Evolutionary conservation across 2,888 invertebrate genomes (phyloP), one percentile per base, ranked within the genome.

Genomic region (Cyrtodaria siliqua): DNA sequence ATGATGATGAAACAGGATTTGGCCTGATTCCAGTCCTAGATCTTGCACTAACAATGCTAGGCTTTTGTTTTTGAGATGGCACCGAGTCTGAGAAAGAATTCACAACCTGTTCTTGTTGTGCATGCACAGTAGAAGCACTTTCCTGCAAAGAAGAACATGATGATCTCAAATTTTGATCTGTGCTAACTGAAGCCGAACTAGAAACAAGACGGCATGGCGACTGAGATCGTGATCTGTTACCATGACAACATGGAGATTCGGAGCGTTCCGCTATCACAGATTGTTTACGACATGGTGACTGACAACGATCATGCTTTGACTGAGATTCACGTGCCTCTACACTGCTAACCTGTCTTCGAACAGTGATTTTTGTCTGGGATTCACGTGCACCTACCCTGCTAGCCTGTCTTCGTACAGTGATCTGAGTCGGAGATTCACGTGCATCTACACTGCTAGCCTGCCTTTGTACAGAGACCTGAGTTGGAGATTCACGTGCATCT

Each of bases 41-140:
- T 53, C 77, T 76, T 49, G 80, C 80, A 27, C 80, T 49, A 14
- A 80, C 62, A 18, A 80, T 57, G 33, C 62, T 55, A n/a, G 60
- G 64, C 26, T 53, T 72, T 44, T 27, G 44, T 33, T n/a, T 29
- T 23, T 52, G 38, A 29, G 62, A 16, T 47, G 47, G 20, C 20
- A 18, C 47, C 4, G 47, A 16, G n/a, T 16, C n/a, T 16, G 47
- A 18, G 16, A 9, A 4, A 9, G 18, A 9, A 47, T 47, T 47
- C 6, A 3, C 20, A 18, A 20, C 20, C 6, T 8, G 4, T 33
- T 33, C 33, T 33, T 33, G 33, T 33, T 33, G 33, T 33, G 12
- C 33, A 33, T 27, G 20, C 6, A 60, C 47, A 60, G n/a, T n/a
- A n/a, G 47, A 60, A 29, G 60, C 44, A 47, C 60, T 60, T 29